Evolutionary conservation across 1,140 invertebrate species (phyloP).

Genomic region (Cardiocondyla obscurior): DNA sequence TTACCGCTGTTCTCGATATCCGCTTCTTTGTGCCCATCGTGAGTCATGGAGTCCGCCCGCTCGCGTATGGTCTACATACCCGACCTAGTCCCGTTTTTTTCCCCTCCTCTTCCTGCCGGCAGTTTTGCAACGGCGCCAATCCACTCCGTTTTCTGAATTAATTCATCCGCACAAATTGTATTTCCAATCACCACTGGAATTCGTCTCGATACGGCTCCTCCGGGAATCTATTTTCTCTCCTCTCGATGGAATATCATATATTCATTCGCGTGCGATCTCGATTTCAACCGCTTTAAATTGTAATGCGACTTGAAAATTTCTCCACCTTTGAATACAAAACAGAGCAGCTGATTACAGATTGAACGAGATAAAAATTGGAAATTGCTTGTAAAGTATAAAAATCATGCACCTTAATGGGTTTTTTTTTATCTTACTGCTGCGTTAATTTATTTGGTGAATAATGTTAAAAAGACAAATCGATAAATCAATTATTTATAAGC

Average conservation of each 20-base stretch:
- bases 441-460: neutral
- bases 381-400: neutral
- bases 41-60: slow-evolving; percentile 23
- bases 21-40: slow-evolving; percentile 31
- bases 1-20: slow-evolving; percentile 38
- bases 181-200: neutral
- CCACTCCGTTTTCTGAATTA: slow-evolving; percentile 33
- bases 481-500: neutral
- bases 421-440: neutral
- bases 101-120: neutral
- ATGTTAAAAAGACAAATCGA: neutral
- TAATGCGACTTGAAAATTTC: too few relatives aligned
- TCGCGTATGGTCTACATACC: slow-evolving; percentile 27
- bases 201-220: neutral
- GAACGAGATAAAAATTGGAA: neutral
- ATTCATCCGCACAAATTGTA: slow-evolving; percentile 22
- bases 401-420: neutral
- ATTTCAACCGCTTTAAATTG: neutral
- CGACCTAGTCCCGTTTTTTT: slow-evolving; percentile 44
- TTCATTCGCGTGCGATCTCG: neutral
- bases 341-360: neutral
- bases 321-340: neutral
- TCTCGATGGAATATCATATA: neutral
- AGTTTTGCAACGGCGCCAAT: slow-evolving; percentile 27
- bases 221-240: neutral